Conservation (phyloP, 2,113 vertebrate species). For the Climacteris rufus region DNA sequence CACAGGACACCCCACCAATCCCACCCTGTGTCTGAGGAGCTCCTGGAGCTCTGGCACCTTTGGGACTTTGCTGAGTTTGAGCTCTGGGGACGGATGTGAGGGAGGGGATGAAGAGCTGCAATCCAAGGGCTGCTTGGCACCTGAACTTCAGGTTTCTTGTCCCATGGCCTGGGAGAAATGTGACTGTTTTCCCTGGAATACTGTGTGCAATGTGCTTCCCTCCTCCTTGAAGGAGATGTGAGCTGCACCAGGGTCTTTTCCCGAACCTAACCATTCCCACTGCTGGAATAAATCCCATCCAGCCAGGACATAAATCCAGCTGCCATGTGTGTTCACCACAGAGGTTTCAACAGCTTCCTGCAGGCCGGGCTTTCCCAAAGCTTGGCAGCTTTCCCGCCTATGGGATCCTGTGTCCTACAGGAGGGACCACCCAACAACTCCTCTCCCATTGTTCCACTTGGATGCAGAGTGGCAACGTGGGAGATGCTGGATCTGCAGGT, state of each 20-base stretch:
- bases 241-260: neutral
- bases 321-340: neutral
- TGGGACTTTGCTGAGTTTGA: neutral
- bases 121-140: neutral
- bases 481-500: neutral
- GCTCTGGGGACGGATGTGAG: neutral
- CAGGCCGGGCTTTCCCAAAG: neutral
- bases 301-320: neutral
- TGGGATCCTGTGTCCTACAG: neutral
- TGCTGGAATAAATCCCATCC: neutral
- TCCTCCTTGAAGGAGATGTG: neutral
- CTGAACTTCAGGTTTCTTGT: neutral
- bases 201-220: rapidly evolving
- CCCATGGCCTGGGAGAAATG: neutral
- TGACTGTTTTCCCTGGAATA: neutral
- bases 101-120: neutral
- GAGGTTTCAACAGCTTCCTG: neutral
- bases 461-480: rapidly evolving
- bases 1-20: no score
- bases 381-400: neutral
- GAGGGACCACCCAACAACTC: conserved; percentile 15
- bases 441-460: neutral
- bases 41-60: neutral
- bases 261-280: neutral
- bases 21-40: neutral